Evolutionary conservation across 1,140 invertebrate genomes (phyloP), one percentile per base, ranked within the genome.

Genomic region (Macrobrachium rosenbergii): DNA sequence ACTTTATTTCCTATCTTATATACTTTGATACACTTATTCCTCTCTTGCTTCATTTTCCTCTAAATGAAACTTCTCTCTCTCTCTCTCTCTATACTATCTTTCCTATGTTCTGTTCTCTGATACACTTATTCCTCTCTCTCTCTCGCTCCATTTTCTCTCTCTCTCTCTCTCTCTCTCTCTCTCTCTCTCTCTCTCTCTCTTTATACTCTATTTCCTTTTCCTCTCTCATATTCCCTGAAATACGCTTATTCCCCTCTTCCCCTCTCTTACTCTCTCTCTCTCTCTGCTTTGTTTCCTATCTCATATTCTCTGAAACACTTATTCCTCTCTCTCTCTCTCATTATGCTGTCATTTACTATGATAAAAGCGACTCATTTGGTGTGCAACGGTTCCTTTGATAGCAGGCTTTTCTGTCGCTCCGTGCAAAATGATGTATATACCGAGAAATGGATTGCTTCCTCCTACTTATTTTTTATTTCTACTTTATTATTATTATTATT

Each of bases 271-370:
- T 37, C 72, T 75, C 72, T 75, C 72, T 75, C 72, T 75, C 72
- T 73, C 72, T 75, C 72, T 75, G n/a, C 72, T 75, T 23, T 75
- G 28, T 75, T 23, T 75, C 72, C n/a, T n/a, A n/a, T n/a, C n/a
- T n/a, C n/a, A n/a, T n/a, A n/a, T n/a, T n/a, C n/a, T n/a, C n/a
- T n/a, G n/a, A n/a, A n/a, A n/a, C n/a, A n/a, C n/a, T n/a, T n/a
- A n/a, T 75, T 23, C 37, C 72, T 75, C 72, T 75, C 72, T 75
- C 72, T 75, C 72, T 75, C 72, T 75, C 72, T 75, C 72, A 45
- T 52, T 75, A 37, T 75, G 52, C 72, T 43, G 16, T 75, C 72
- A 45, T 52, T 37, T 5, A 0, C 52, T 52, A 52, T 52, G 12
- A 52, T 52, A 52, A 52, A 52, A 12, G 52, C 52, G 7, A 52